A percentile compares a stretch with the other conserved stretches of the same genome.
These are phyloP conservation scores for Spermophilus dauricus DNA, from an alignment of 2,113 vertebrate genomes.

Conservation along the genomic window DNA sequence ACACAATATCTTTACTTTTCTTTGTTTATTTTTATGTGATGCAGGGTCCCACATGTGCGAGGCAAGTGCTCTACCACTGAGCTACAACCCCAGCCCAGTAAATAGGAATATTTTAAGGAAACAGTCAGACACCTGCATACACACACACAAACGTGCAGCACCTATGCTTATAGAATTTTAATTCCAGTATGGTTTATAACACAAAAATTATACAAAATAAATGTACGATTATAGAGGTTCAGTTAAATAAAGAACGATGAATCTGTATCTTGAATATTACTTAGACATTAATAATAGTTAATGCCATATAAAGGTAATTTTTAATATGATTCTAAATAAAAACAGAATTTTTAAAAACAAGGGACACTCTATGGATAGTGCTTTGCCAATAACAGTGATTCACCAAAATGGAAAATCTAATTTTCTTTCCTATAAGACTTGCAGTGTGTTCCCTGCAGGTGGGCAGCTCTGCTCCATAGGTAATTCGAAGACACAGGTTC, in stretches of 20 bases:
- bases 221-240: background rate
- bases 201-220: background rate
- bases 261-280: background rate
- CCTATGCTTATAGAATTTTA: background rate
- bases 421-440: background rate
- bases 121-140: conserved; percentile 1
- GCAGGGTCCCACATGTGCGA: no score
- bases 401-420: background rate
- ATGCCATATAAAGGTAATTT: background rate
- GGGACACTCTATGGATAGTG: background rate
- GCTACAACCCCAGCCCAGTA: no score
- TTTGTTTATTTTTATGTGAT: no score
- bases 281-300: conserved; percentile 8
- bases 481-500: background rate
- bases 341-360: background rate
- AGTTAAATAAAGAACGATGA: background rate
- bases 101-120: conserved; percentile 17
- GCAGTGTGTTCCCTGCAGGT: background rate
- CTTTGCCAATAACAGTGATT: background rate
- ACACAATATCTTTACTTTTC: no score
- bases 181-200: background rate
- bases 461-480: background rate
- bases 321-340: background rate
- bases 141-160: background rate
- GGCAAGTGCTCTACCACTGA: no score